Percentiles rank a stretch among this genome's conserved stretches.
Evolutionary conservation across 2,888 invertebrate genomes (phyloP).

Genomic region (Melangyna quadrimaculata): DNA sequence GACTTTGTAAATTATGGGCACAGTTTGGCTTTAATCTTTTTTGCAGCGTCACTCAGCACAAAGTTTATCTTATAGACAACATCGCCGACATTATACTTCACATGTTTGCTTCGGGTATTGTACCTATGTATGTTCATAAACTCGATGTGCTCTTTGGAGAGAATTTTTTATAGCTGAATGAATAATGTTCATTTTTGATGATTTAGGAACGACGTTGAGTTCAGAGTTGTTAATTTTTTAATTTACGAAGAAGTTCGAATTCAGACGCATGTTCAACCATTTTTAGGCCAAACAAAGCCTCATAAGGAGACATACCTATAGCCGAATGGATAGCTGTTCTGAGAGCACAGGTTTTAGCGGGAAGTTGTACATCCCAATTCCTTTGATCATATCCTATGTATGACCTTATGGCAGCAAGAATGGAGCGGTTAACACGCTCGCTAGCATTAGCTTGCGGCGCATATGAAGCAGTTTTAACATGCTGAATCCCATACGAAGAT

Average conservation of each 20-base stretch:
- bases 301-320: neutral
- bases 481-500: neutral
- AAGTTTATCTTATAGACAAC: too few relatives aligned
- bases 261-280: neutral
- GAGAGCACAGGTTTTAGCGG: neutral
- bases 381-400: neutral
- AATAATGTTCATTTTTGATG: neutral
- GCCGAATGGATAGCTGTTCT: neutral
- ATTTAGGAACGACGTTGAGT: neutral
- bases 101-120: neutral
- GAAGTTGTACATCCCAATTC: neutral
- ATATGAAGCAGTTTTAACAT: neutral
- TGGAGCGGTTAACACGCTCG: neutral
- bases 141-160: neutral
- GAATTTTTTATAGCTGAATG: neutral
- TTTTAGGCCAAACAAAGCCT: neutral
- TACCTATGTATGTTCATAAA: neutral
- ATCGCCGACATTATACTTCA: neutral
- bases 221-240: neutral
- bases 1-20: too few relatives aligned
- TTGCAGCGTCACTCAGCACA: too few relatives aligned
- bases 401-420: neutral
- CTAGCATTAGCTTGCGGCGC: neutral
- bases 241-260: neutral
- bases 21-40: too few relatives aligned